Conservation (phyloP, 2,888 invertebrate species). For the Coelinius sp. region DNA sequence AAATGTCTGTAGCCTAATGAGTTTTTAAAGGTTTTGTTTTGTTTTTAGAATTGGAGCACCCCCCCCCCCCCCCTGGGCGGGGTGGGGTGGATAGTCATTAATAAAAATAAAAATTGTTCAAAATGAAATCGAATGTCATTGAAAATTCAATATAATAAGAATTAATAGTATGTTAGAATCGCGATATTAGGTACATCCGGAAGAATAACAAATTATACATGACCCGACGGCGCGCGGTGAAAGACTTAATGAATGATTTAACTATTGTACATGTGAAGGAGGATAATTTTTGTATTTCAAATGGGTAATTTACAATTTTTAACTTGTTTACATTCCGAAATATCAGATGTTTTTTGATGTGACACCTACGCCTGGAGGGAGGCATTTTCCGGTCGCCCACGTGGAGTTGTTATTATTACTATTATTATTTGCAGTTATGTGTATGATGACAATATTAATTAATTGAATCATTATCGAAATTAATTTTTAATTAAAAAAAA, state of each 20-base stretch:
- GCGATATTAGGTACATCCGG: constrained; percentile 50
- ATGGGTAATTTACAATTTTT: not conserved
- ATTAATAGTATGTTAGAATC: too few relatives aligned
- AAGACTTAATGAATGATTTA: constrained; percentile 41
- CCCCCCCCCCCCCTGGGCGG: too few relatives aligned
- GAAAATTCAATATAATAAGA: too few relatives aligned
- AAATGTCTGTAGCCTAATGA: too few relatives aligned
- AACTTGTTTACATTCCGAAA: not conserved
- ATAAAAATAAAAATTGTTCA: constrained; percentile 31
- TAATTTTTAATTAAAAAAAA: not conserved
- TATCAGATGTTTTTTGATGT: not conserved
- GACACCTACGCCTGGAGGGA: not conserved
- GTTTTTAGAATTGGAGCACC: too few relatives aligned
- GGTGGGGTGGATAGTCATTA: too few relatives aligned
- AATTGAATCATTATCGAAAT: not conserved
- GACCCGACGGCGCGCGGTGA: constrained; percentile 28
- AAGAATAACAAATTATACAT: constrained; percentile 48
- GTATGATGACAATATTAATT: not conserved
- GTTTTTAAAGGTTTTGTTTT: too few relatives aligned
- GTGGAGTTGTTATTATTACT: not conserved
- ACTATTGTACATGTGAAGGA: constrained; percentile 37
- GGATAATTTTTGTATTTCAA: constrained; percentile 31
- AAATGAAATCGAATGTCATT: not conserved
- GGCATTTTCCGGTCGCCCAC: not conserved
- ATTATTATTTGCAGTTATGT: not conserved